A percentile compares a stretch with the other conserved stretches of the same genome.
Conservation (phyloP, 2,888 invertebrate genomes). For the Tethea ocularis region DNA sequence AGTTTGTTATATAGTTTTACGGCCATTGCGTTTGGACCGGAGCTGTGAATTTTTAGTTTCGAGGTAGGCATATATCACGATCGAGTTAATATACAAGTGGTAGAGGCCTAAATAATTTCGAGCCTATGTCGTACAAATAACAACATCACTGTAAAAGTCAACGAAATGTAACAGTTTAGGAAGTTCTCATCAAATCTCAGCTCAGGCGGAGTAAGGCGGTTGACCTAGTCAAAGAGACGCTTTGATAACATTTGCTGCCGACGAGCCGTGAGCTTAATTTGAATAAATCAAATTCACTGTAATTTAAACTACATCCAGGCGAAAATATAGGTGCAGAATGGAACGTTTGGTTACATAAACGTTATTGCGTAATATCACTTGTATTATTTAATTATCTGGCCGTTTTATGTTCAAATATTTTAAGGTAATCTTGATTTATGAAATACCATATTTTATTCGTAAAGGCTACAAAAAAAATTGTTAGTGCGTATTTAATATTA, state of each 20-base stretch:
- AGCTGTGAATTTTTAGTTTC: no score
- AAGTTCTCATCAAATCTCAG: slow-evolving; percentile 65
- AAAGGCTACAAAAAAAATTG: no score
- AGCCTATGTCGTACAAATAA: slow-evolving; percentile 46
- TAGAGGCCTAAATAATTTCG: slow-evolving; percentile 31
- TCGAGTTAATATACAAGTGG: slow-evolving; percentile 18
- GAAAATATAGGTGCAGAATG: slow-evolving; percentile 19
- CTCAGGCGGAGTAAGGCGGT: slow-evolving; percentile 49
- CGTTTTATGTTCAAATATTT: no score
- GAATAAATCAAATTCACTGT: slow-evolving; percentile 70
- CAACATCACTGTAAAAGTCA: slow-evolving; percentile 66
- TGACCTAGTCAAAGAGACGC: slow-evolving; percentile 63
- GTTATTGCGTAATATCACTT: no score
- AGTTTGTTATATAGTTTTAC: no score
- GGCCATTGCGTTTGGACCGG: no score
- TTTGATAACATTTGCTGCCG: slow-evolving; percentile 66
- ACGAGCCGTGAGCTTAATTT: slow-evolving; percentile 65
- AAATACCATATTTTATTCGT: no score
- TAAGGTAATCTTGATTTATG: no score
- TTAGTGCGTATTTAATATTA: no score
- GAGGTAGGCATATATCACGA: not conserved
- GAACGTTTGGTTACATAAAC: slow-evolving; percentile 4
- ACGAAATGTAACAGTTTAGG: slow-evolving; percentile 65
- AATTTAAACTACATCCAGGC: slow-evolving; percentile 42
- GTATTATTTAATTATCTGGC: no score